These are phyloP conservation scores for Brachyistius frenatus DNA, from an alignment of 2,113 vertebrate genomes.

Conservation along the genomic window DNA sequence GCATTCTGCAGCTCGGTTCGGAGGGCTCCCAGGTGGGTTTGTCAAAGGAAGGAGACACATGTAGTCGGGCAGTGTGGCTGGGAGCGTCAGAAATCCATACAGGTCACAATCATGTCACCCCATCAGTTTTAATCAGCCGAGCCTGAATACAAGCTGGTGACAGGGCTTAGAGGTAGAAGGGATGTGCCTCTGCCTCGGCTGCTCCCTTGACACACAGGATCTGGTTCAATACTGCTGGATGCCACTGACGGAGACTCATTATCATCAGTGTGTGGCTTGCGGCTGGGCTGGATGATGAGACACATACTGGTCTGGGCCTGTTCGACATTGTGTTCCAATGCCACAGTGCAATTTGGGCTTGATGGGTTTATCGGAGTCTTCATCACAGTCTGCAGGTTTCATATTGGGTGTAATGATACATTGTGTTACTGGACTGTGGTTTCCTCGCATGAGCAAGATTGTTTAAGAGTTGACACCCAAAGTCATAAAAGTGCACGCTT, in stretches of 20 bases:
- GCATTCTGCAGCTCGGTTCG: conserved; percentile 72
- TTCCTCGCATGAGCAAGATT: conserved; percentile 7
- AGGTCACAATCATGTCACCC: conserved; percentile 80
- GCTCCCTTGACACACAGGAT: conserved; percentile 62
- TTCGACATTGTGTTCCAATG: conserved; percentile 30
- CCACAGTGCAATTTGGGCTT: conserved; percentile 38
- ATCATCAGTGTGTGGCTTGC: conserved; percentile 66
- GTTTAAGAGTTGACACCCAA: conserved; percentile 23
- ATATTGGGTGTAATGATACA: conserved; percentile 22
- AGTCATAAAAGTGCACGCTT: neutral
- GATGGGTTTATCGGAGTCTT: conserved; percentile 48
- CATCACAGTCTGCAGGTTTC: conserved; percentile 23
- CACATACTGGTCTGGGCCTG: conserved; percentile 49
- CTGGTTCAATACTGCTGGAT: conserved; percentile 72
- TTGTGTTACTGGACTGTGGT: neutral
- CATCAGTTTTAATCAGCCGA: conserved; percentile 78
- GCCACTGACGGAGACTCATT: conserved; percentile 71
- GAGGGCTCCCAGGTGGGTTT: conserved; percentile 72
- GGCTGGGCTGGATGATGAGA: conserved; percentile 59
- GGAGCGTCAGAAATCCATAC: conserved; percentile 78
- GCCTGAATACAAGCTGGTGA: conserved; percentile 66
- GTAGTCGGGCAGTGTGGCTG: conserved; percentile 71
- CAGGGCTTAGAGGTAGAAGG: conserved; percentile 61
- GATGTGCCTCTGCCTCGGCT: conserved; percentile 55
- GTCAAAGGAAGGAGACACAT: conserved; percentile 76